phyloP scores from a whole-genome alignment of 2,113 vertebrate genomes.

The Ardeotis arabs region DNA sequence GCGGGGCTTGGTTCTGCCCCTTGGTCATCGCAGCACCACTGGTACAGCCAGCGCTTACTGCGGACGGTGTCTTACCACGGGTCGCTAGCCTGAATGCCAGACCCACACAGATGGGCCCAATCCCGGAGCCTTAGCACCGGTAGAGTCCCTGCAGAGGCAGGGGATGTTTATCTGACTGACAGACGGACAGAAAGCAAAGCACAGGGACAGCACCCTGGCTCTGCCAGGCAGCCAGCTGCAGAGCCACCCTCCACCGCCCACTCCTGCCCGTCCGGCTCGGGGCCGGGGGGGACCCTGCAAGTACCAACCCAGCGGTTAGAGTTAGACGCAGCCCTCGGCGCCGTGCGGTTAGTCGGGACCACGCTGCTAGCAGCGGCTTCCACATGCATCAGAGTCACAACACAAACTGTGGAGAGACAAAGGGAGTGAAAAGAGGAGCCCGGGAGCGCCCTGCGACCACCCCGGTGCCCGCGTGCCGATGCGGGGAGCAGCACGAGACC shows the following conservation, averaged over 20 bases:
- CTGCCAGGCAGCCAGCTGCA: neutral
- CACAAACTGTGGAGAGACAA: slow-evolving; percentile 22
- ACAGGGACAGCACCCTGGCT: neutral
- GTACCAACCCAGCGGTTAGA: neutral
- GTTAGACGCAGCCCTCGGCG: neutral
- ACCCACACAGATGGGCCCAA: accelerated
- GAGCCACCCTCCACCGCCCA: neutral
- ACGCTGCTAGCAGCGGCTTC: neutral
- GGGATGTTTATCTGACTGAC: accelerated
- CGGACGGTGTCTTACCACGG: accelerated
- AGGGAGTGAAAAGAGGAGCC: slow-evolving; percentile 1
- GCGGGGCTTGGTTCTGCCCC: neutral
- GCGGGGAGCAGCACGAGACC: neutral
- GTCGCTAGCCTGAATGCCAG: neutral
- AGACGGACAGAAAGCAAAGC: neutral
- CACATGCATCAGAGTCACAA: slow-evolving; percentile 38
- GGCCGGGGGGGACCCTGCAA: neutral
- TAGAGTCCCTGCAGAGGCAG: neutral
- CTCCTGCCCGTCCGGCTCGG: neutral
- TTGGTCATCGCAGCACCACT: neutral
- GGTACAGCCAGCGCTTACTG: neutral
- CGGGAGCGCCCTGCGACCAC: neutral
- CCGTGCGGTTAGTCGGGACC: slow-evolving; percentile 21
- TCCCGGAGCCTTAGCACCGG: neutral
- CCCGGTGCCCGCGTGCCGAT: accelerated